Evolutionary conservation across 2,113 vertebrate species (phyloP).

Genomic region (Nerophis lumbriciformis): DNA sequence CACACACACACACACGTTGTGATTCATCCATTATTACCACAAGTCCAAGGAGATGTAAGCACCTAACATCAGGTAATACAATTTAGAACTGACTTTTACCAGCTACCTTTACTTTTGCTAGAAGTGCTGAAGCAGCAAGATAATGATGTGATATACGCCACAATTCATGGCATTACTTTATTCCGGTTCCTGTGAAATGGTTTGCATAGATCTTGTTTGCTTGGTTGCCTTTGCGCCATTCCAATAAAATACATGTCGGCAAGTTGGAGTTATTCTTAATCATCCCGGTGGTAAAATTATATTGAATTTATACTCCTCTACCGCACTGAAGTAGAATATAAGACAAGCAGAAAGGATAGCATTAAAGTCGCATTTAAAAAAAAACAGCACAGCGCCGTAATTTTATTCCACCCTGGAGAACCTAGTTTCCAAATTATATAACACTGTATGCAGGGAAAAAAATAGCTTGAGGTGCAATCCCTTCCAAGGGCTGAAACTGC

Average conservation of each 20-base stretch:
- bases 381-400: neutral
- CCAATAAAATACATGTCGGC: conserved; percentile 2
- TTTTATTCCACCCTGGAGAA: conserved; percentile 1
- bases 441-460: neutral
- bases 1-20: neutral
- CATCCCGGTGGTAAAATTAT: neutral
- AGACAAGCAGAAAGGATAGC: neutral
- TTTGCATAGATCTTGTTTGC: conserved; percentile 20
- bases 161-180: conserved; percentile 37
- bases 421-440: neutral
- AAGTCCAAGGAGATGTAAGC: conserved; percentile 23
- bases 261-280: no score
- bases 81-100: conserved; percentile 38
- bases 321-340: neutral
- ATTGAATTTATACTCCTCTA: neutral
- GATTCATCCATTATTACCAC: conserved; percentile 39
- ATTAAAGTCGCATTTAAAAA: neutral
- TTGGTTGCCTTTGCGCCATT: neutral
- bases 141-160: conserved; percentile 45
- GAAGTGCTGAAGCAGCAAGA: conserved; percentile 44
- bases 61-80: conserved; percentile 21
- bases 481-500: neutral
- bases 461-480: neutral
- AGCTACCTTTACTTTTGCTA: conserved; percentile 36
- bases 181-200: conserved; percentile 15